These are phyloP conservation scores for Entomobrya proxima DNA, from an alignment of 2,888 invertebrate genomes.

Conservation along the genomic window DNA sequence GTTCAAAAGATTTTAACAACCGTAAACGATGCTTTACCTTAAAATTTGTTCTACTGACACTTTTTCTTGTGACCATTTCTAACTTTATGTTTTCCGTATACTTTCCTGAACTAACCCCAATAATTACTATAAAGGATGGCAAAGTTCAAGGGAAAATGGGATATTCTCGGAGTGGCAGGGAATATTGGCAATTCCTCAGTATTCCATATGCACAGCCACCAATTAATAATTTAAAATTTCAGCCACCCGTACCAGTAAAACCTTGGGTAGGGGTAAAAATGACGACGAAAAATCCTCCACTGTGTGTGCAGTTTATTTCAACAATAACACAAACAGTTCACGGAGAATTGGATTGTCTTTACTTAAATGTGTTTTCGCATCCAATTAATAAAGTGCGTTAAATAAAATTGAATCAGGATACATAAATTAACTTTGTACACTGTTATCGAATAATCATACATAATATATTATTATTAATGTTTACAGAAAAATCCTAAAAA, in stretches of 20 bases:
- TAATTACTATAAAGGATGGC: neutral
- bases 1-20: no score
- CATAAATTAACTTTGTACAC: no score
- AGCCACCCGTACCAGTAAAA: neutral
- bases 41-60: no score
- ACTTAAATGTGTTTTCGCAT: conserved; percentile 60
- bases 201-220: conserved; percentile 13
- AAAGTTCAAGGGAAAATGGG: neutral
- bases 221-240: neutral
- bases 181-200: neutral
- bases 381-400: no score
- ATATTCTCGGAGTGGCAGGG: neutral
- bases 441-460: no score
- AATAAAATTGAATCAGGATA: no score
- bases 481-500: no score
- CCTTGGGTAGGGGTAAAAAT: neutral
- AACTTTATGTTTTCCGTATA: no score
- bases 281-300: neutral
- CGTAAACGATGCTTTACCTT: no score
- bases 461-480: no score
- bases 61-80: no score
- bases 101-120: no score
- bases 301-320: conserved; percentile 8
- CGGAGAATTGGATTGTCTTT: conserved; percentile 67
- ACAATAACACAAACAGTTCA: neutral